These are phyloP conservation scores for Habroteleia sp. DNA, from an alignment of 2,888 invertebrate species.

Conservation along the genomic window DNA sequence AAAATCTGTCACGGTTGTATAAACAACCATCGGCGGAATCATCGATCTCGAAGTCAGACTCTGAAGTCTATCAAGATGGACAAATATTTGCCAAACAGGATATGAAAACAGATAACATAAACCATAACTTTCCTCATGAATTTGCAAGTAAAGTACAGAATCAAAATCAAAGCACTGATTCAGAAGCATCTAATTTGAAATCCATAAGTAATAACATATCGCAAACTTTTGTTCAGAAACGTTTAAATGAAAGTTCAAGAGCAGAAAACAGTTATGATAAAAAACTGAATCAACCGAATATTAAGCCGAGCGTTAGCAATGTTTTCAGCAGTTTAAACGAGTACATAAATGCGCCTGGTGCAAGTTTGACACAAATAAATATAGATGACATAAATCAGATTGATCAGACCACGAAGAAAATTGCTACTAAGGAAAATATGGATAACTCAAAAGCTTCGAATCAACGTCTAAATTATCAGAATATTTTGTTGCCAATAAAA, in stretches of 20 bases:
- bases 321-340: constrained; percentile 86
- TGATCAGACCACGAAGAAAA: constrained; percentile 24
- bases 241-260: constrained; percentile 72
- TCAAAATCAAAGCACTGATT: constrained; percentile 59
- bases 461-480: constrained; percentile 70
- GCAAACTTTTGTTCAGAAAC: constrained; percentile 73
- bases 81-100: constrained; percentile 43
- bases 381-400: constrained; percentile 46
- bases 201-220: constrained; percentile 72
- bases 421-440: constrained; percentile 22
- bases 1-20: constrained; percentile 59
- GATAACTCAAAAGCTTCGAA: constrained; percentile 18
- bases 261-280: constrained; percentile 75
- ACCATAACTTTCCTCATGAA: constrained; percentile 73
- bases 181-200: constrained; percentile 67
- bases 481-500: constrained; percentile 72
- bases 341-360: constrained; percentile 82
- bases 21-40: constrained; percentile 50
- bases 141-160: constrained; percentile 68
- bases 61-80: constrained; percentile 28
- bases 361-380: constrained; percentile 68
- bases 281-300: constrained; percentile 76
- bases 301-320: constrained; percentile 83
- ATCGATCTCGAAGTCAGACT: constrained; percentile 24
- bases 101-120: constrained; percentile 63